phyloP scores from a whole-genome alignment of 2,888 invertebrate species.

The Brachypterus glaber region DNA sequence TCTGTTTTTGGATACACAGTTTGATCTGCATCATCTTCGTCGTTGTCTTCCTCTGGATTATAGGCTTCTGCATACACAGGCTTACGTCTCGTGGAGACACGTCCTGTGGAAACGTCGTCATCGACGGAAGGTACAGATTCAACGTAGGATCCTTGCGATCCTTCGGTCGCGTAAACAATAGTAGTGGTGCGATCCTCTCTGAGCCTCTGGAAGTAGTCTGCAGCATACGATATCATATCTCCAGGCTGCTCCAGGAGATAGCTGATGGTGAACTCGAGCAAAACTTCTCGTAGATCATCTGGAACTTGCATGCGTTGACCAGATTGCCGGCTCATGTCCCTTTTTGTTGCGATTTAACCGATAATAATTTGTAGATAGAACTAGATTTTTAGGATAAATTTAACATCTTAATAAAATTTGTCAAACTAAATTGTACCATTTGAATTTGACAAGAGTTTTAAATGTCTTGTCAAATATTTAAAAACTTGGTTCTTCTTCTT shows the following conservation, averaged over 20 bases:
- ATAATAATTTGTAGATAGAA: no score
- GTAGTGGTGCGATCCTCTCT: constrained; percentile 54
- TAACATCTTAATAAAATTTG: no score
- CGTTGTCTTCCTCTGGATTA: constrained; percentile 91
- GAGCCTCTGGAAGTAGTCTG: constrained; percentile 78
- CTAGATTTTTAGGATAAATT: no score
- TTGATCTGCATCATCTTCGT: constrained; percentile 56
- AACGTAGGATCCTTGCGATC: not conserved
- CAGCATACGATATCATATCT: constrained; percentile 84
- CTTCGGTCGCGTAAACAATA: not conserved
- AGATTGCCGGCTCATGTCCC: constrained; percentile 54
- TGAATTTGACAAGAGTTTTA: no score
- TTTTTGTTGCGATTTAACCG: no score
- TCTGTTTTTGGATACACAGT: constrained; percentile 93
- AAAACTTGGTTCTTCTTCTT: no score
- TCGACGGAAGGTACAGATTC: not conserved
- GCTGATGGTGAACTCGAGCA: constrained; percentile 90
- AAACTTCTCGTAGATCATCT: constrained; percentile 82
- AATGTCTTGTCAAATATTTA: no score
- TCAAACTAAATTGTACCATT: no score
- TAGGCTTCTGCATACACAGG: constrained; percentile 96
- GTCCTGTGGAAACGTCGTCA: constrained; percentile 69
- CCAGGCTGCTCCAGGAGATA: constrained; percentile 84
- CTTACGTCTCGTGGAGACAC: constrained; percentile 75
- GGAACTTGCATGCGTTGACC: constrained; percentile 69